phyloP scores from a whole-genome alignment of 1,140 invertebrate genomes.

The Gonioctena quinquepunctata region DNA sequence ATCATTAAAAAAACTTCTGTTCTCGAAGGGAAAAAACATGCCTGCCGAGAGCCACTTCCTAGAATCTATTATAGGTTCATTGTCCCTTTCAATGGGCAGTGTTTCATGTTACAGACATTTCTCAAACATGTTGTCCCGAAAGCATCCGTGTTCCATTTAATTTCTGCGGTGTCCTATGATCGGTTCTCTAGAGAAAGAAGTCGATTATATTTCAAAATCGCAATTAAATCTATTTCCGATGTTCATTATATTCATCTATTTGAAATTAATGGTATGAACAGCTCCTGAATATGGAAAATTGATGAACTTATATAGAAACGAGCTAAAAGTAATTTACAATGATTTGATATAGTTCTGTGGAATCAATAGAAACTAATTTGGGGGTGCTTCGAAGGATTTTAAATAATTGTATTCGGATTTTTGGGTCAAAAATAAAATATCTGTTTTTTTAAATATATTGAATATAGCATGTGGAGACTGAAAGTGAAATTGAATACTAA shows the following conservation, averaged over 20 bases:
- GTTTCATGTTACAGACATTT: slow-evolving; percentile 3
- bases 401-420: too few species aligned
- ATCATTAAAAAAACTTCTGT: neutral
- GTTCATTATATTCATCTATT: neutral
- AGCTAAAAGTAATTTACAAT: neutral
- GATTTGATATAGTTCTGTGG: neutral
- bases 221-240: slow-evolving; percentile 8
- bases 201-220: neutral
- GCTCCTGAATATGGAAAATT: slow-evolving; percentile 9
- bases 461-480: too few species aligned
- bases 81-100: slow-evolving; percentile 9
- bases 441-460: too few species aligned
- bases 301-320: neutral
- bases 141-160: neutral
- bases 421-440: too few species aligned
- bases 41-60: neutral
- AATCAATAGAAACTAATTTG: neutral
- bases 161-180: slow-evolving; percentile 1
- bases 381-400: too few species aligned
- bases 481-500: too few species aligned
- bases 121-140: neutral
- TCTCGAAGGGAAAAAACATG: neutral
- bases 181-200: neutral
- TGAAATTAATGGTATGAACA: neutral
- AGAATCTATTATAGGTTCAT: slow-evolving; percentile 12